Evolutionary conservation across 2,113 vertebrate genomes (phyloP), one percentile per base, ranked within the genome.

Genomic region (Terrapene triunguis): DNA sequence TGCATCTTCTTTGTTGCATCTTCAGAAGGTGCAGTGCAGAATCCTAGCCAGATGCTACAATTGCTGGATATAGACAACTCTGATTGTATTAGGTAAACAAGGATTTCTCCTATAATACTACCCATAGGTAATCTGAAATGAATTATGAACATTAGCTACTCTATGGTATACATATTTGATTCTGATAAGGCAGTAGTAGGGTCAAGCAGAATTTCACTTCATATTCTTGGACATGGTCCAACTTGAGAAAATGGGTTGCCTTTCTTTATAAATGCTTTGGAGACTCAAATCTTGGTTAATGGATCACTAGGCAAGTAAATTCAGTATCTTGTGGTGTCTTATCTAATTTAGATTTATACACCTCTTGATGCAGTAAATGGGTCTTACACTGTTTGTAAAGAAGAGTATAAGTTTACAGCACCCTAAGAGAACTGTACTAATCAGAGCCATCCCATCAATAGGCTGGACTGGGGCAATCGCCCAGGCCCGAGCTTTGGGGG

Each of bases 191-290:
- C 97, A 96, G 96, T 98, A 98, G 97, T 96, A 96, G 95, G 98
- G 98, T 98, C 98, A 98, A 98, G 96, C 98, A 96, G 96, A 98
- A 98, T 98, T 98, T 98, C 97, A 98, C 97, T 97, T 98, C 98
- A 95, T 98, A 98, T 97, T 97, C 94, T 98, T 98, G 96, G 94
- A 98, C 93, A 96, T 93, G 94, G 96, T 97, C 98, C 98, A 98
- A 3, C 96, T 98, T 97, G n/a, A 42, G 96, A 96, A 98, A 98
- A 97, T 89, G 81, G 96, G 95, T 95, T 93, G 94, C 91, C 92
- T 96, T 94, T 93, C 85, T 93, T 84, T 95, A 94, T 89, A 95
- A 97, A 97, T 93, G 94, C 97, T 97, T 93, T 82, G 94, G 97
- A 98, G 91, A 96, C 27, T 79, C 84, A 80, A 87, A 55, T 97